Evolutionary conservation across 1,140 invertebrate genomes (phyloP), one percentile per base, ranked within the genome.

Genomic region (Tetramorium alpestre): DNA sequence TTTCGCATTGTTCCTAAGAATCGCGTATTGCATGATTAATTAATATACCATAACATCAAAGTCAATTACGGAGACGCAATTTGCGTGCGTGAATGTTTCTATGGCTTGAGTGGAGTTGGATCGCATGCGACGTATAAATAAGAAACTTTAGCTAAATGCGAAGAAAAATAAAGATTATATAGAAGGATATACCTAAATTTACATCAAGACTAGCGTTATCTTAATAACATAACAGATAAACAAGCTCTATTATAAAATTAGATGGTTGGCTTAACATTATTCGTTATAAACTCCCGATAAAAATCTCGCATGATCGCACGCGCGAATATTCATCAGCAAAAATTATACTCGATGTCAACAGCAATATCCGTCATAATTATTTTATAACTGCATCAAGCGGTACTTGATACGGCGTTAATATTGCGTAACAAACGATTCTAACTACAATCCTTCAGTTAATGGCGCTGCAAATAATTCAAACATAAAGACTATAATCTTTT

Each of bases 291-390:
- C 2, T 56, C 33, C 0, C 49, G 33, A 22, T 56, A 56, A 38
- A 56, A 75, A 41, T 54, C 33, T 41, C n/a, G 47, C 47, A 28
- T 3, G 28, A n/a, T 41, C n/a, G 25, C 47, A 28, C 7, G 28
- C 33, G 33, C 72, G 51, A 13, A 58, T 75, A 58, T 22, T 75
- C 7, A 73, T 73, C 10, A 3, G n/a, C 5, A 58, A 58, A 75
- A 75, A 75, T 38, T 75, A 58, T 10, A 33, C 7, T 58, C n/a
- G 51, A 58, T 41, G 51, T 41, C 51, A 58, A 75, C 13, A 75
- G 13, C 33, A 56, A 41, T 75, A 58, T 75, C 10, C n/a, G n/a
- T 75, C 51, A 25, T 58, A 56, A 75, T 75, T 75, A 75, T 58
- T 58, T 58, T 38, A 44, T 5, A 56, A 75, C n/a, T 75, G 16